Conservation (phyloP, 2,797 vertebrate genomes). For the Halcyon badia region DNA sequence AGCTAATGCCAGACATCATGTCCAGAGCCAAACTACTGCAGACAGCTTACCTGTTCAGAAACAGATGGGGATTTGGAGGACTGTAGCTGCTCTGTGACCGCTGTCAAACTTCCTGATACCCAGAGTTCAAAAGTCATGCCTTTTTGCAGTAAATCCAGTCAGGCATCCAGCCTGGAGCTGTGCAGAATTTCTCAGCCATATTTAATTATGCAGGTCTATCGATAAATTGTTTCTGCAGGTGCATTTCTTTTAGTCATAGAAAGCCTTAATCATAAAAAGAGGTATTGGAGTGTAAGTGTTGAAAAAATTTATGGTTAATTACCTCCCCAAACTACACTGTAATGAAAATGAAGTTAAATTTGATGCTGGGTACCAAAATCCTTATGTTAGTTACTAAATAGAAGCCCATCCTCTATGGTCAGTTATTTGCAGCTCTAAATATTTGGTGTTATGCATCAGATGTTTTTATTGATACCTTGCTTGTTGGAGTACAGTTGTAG, state of each 20-base stretch:
- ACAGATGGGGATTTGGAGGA: not conserved
- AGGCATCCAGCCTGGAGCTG: not conserved
- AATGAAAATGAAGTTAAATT: slow-evolving; percentile 59
- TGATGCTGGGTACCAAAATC: slow-evolving; percentile 25
- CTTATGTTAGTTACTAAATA: slow-evolving; percentile 51
- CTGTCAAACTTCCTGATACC: not conserved
- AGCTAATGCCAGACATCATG: not conserved
- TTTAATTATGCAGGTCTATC: not conserved
- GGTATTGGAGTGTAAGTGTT: slow-evolving; percentile 15
- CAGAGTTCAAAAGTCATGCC: not conserved
- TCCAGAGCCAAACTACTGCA: slow-evolving; percentile 35
- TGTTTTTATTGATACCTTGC: slow-evolving; percentile 43
- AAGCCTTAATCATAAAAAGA: slow-evolving; percentile 16
- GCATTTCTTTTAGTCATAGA: slow-evolving; percentile 18
- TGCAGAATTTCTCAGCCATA: not conserved
- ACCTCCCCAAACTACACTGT: slow-evolving; percentile 15
- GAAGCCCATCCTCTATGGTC: slow-evolving; percentile 27
- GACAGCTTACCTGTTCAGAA: slow-evolving; percentile 26
- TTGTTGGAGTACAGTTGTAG: slow-evolving; percentile 26
- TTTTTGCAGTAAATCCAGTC: not conserved
- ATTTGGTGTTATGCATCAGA: slow-evolving; percentile 16
- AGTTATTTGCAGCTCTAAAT: slow-evolving; percentile 54
- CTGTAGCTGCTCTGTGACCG: not conserved
- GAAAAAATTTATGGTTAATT: slow-evolving; percentile 38
- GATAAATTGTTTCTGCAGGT: slow-evolving; percentile 51